Evolutionary conservation across 2,888 invertebrate genomes (phyloP).

Genomic region (Epinotia ramella): DNA sequence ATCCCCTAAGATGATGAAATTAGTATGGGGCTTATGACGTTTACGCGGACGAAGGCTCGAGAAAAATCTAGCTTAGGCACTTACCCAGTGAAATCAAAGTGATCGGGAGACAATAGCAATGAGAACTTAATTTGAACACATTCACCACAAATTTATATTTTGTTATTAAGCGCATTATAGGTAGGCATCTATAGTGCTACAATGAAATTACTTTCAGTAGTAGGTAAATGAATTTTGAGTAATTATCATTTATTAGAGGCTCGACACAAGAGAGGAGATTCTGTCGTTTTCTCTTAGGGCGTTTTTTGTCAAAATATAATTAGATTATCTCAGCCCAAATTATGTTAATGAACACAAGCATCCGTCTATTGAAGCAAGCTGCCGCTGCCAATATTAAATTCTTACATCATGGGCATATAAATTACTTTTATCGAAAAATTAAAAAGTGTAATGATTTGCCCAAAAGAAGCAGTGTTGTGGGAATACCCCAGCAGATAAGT

Average conservation of each 20-base stretch:
- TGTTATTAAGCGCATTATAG: background rate
- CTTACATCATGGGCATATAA: slow-evolving; percentile 66
- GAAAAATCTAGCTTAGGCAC: too few relatives aligned
- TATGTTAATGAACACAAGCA: slow-evolving; percentile 72
- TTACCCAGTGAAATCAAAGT: background rate
- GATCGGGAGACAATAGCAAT: background rate
- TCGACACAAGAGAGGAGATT: slow-evolving; percentile 53
- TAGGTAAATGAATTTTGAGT: slow-evolving; percentile 53
- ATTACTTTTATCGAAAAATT: slow-evolving; percentile 50
- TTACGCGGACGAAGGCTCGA: too few relatives aligned
- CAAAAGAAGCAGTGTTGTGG: background rate
- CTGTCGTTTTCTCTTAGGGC: slow-evolving; percentile 46
- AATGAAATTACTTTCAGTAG: background rate
- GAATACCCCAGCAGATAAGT: background rate
- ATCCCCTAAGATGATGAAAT: too few relatives aligned
- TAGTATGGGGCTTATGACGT: too few relatives aligned
- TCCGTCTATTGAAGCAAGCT: slow-evolving; percentile 74
- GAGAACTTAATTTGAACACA: background rate
- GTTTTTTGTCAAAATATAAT: slow-evolving; percentile 69
- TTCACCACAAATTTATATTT: background rate
- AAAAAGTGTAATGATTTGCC: slow-evolving; percentile 3
- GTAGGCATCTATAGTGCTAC: background rate
- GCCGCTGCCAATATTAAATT: slow-evolving; percentile 79
- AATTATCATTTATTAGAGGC: slow-evolving; percentile 61
- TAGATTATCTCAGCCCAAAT: slow-evolving; percentile 69